Evolutionary conservation across 2,888 invertebrate genomes (phyloP), one percentile per base, ranked within the genome.

Genomic region (Petrolisthes manimaculis): DNA sequence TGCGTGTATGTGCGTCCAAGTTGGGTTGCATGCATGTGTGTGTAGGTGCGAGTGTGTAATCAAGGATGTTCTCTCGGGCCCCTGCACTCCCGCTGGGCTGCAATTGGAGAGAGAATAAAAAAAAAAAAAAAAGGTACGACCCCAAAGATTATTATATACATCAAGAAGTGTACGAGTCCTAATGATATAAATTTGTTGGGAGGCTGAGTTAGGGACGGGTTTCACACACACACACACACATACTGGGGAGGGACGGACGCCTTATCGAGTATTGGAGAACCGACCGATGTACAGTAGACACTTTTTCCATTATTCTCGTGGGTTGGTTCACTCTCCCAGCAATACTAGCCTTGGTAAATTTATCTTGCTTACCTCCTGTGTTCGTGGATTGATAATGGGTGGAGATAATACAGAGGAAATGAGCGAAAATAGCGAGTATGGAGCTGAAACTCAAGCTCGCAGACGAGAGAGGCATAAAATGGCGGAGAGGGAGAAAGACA

Each of bases 181-280:
- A 67, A 81, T 81, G n/a, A 81, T 81, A 81, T 51, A 67, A 81
- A 81, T 81, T 21, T 67, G 67, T 67, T 71, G n/a, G 21, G 6
- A 71, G 37, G 37, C 37, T 37, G 37, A 37, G 37, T 2, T 37
- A 2, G n/a, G 71, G 71, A 6, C 71, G 71, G n/a, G 21, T 6
- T n/a, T 6, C 18, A 71, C 18, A 71, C 71, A 71, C 71, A 21
- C 14, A 71, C 18, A 71, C 18, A 71, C 71, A 71, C 71, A 21
- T 1, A 71, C 6, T 14, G 71, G 18, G 12, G 81, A 37, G 67
- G 61, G 67, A 14, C 67, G 71, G n/a, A n/a, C 71, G 71, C 14
- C 71, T 14, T 12, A 21, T 71, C 18, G 14, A 71, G 6, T 6
- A 71, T n/a, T 21, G n/a, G 71, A 14, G 21, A 71, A 18, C 18